Evolutionary conservation across 2,113 vertebrate species (phyloP), one percentile per base, ranked within the genome.

Genomic region (Bos indicus): DNA sequence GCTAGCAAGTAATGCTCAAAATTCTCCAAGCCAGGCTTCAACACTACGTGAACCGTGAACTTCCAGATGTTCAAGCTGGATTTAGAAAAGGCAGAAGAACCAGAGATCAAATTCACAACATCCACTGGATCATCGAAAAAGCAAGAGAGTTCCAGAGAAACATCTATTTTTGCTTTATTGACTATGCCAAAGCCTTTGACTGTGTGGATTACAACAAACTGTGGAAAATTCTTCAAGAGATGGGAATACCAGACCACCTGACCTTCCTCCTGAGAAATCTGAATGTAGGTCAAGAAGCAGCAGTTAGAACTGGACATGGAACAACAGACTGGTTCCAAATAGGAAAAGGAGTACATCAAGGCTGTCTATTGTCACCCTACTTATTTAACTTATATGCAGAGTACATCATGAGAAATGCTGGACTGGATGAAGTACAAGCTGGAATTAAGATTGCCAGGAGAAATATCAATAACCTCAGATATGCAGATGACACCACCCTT

Each of bases 11-110:
- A 67, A n/a, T 67, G 33, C 0, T 67, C 33, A n/a, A n/a, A 67
- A n/a, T 67, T 67, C 33, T 67, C 62, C 33, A n/a, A 67, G 62
- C 62, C 33, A 67, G 16, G 7, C 16, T 67, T 67, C 16, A 67
- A 8, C 33, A 64, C 4, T n/a, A n/a, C 3, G 2, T 67, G 62
- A 19, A n/a, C 33, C 0, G 1, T 67, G 33, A 67, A 67, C 16
- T 67, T n/a, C 62, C 62, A 10, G 3, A 67, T 67, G 62, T n/a
- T 67, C 3, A 67, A 67, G 16, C 62, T 67, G 16, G 33, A 1
- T 67, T n/a, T 19, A 67, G 62, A 67, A 67, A 67, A 67, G 62
- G 62, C 33, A 67, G 62, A 67, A 1, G 62, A 67, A 67, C 16
- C 7, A 67, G 33, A 67, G 62, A 17, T 67, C 62, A 67, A 67